phyloP scores from a whole-genome alignment of 64 coral and sea anemone genomes.

The Stylophora pistillata region DNA sequence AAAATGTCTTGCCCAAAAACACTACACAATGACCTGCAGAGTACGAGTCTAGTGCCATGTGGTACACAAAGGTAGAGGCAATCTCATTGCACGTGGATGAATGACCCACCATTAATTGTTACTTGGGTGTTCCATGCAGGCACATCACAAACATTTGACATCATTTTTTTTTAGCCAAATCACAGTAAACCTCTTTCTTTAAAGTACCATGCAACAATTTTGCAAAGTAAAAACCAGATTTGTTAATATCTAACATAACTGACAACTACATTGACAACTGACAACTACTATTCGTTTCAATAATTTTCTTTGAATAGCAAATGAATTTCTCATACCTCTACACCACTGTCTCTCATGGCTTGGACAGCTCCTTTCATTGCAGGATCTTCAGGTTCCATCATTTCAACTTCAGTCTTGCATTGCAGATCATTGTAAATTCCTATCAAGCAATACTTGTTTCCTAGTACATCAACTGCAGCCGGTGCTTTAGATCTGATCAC shows the following conservation, averaged over 20 bases:
- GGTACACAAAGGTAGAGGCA: too few relatives aligned
- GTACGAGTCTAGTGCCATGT: too few relatives aligned
- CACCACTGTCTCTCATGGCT: slow-evolving; percentile 66
- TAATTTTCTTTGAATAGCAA: neutral
- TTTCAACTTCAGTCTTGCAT: slow-evolving; percentile 88
- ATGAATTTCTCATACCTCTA: slow-evolving; percentile 55
- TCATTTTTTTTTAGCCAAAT: too few relatives aligned
- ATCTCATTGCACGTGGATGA: too few relatives aligned
- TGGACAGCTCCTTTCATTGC: slow-evolving; percentile 69
- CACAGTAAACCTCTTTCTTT: too few relatives aligned
- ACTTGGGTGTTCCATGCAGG: too few relatives aligned
- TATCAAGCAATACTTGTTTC: slow-evolving; percentile 86
- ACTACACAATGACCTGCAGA: too few relatives aligned
- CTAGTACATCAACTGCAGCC: slow-evolving; percentile 72
- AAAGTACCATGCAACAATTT: too few relatives aligned
- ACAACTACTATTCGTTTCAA: neutral
- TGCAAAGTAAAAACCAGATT: neutral
- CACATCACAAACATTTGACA: too few relatives aligned
- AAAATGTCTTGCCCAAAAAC: too few relatives aligned
- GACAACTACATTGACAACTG: too few relatives aligned
- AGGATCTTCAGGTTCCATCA: slow-evolving; percentile 78
- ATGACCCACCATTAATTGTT: too few relatives aligned
- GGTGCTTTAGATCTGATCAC: slow-evolving; percentile 95
- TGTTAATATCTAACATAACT: neutral
- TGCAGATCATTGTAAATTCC: slow-evolving; percentile 95